These are phyloP conservation scores for Temnothorax nylanderi DNA, from an alignment of 1,140 invertebrate species.

Conservation along the genomic window DNA sequence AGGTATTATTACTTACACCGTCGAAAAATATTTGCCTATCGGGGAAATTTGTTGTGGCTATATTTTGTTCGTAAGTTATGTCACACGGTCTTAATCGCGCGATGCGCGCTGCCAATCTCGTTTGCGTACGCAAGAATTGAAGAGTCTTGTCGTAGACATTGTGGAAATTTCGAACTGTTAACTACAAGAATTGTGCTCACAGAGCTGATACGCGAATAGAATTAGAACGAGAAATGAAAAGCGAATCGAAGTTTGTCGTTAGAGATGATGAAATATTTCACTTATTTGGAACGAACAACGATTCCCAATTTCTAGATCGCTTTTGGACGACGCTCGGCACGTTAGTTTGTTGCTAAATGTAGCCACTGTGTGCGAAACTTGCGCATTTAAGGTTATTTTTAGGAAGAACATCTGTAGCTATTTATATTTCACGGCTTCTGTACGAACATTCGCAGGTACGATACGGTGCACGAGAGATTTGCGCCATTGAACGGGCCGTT, in stretches of 20 bases:
- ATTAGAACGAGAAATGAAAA: background rate
- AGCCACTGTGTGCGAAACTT: background rate
- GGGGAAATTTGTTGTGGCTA: constrained; percentile 62
- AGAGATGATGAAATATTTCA: background rate
- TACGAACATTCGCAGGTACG: background rate
- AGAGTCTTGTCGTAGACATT: background rate
- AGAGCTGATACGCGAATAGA: background rate
- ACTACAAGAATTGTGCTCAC: background rate
- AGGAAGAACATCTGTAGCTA: background rate
- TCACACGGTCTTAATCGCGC: constrained; percentile 47
- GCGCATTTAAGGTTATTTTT: background rate
- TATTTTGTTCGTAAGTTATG: constrained; percentile 57
- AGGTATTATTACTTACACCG: constrained; percentile 70
- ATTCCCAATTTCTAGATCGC: background rate
- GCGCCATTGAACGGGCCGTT: constrained; percentile 44
- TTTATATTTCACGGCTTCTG: background rate
- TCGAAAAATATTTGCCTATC: constrained; percentile 69
- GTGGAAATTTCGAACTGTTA: background rate
- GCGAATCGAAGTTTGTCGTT: background rate
- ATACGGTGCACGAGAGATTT: background rate
- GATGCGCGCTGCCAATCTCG: background rate
- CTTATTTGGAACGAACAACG: background rate
- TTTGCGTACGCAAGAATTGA: background rate
- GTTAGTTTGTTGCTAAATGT: background rate
- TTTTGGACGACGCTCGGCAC: background rate